Evolutionary conservation across 2,888 invertebrate genomes (phyloP), one percentile per base, ranked within the genome.

Genomic region (Hyalella azteca): DNA sequence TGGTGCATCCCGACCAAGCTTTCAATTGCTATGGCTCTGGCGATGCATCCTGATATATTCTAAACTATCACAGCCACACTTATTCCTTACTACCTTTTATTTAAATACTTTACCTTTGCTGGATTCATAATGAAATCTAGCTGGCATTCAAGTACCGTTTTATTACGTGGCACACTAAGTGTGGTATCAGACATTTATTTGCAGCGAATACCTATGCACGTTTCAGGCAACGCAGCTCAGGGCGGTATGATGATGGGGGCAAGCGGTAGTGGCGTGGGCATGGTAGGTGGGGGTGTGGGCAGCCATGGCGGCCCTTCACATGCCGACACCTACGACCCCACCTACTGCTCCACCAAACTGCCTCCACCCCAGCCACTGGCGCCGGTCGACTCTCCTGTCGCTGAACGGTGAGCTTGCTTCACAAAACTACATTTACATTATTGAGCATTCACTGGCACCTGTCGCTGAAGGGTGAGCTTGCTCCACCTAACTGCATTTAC

Each of bases 391-490:
- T 87, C 88, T 1, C 86, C 87, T 22, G 87, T 88, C 2, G 88
- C 88, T 45, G 88, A 90, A 86, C 87, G 90, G 88, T 88, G 81
- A 80, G 79, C n/a, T n/a, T 90, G 90, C 85, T 90, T 89, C 73
- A 92, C 93, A 0, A 91, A 92, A 82, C 90, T 96, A 84, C 95
- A 95, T 9, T 90, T 92, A 50, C 90, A 90, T 2, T 91, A 93
- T 90, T 32, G 89, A 88, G 15, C 87, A 89, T 2, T 88, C 88
- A 40, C 89, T 89, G 79, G 86, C 88, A 1, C 86, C 87, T 22
- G 87, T 88, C 2, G 88, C 88, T 45, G 88, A 90, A 86, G 87
- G 90, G 88, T 88, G 81, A 80, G 79, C n/a, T n/a, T 90, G 90
- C 85, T 90, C 89, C 73, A 92, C 93, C 0, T 91, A 92, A 82